Evolutionary conservation across 2,113 vertebrate species (phyloP).

Genomic region (Chlamydotis undulata): DNA sequence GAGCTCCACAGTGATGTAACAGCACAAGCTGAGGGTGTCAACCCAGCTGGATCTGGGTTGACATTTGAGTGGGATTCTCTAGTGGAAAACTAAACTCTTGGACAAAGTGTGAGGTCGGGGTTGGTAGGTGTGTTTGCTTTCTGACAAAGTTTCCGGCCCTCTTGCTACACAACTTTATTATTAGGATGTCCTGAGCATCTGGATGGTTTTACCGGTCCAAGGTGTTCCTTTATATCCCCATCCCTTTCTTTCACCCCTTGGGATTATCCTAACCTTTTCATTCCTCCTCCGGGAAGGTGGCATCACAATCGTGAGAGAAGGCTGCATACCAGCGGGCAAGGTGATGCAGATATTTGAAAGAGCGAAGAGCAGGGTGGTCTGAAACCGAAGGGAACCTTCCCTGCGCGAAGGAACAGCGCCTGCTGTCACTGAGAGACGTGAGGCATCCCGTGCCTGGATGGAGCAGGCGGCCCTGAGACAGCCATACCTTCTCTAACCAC

Average conservation of each 20-base stretch:
- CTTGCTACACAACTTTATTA: not conserved
- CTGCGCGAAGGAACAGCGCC: rapidly evolving
- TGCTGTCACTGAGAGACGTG: rapidly evolving
- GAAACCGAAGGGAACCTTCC: not conserved
- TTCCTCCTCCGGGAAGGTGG: constrained; percentile 65
- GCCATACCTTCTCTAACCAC: not conserved
- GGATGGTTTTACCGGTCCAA: not conserved
- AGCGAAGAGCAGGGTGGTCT: constrained; percentile 73
- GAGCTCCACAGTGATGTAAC: not conserved
- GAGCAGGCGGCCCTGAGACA: not conserved
- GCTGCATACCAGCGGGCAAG: constrained; percentile 83
- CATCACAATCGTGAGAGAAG: constrained; percentile 86
- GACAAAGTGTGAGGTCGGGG: not conserved
- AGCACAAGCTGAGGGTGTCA: not conserved
- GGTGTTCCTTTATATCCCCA: not conserved
- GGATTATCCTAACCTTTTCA: not conserved
- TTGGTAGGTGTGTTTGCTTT: not conserved
- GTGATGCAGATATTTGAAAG: constrained; percentile 84
- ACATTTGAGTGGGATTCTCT: not conserved
- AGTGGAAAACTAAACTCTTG: not conserved
- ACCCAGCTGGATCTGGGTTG: not conserved
- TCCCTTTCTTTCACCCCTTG: not conserved
- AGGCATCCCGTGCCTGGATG: not conserved
- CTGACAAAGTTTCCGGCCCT: not conserved
- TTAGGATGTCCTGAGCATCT: not conserved